phyloP scores from a whole-genome alignment of 2,888 invertebrate genomes.

The Ariolimax columbianus region DNA sequence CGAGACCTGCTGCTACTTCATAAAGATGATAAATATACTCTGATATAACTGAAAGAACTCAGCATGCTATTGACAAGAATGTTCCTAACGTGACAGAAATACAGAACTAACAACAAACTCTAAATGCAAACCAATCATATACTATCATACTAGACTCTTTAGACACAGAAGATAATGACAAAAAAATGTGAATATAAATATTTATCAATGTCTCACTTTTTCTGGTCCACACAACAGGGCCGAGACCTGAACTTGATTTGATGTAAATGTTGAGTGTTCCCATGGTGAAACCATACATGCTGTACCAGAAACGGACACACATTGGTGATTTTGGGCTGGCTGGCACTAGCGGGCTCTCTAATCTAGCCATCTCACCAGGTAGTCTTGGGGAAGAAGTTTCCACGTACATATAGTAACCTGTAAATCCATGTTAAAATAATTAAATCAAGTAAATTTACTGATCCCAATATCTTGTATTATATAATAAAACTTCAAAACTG shows the following conservation, averaged over 20 bases:
- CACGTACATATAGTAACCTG: constrained; percentile 70
- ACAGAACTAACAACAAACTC: no score
- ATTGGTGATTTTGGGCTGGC: constrained; percentile 59
- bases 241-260: constrained; percentile 18
- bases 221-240: constrained; percentile 60
- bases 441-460: neutral
- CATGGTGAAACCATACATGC: constrained; percentile 66
- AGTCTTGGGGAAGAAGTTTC: constrained; percentile 64
- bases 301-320: constrained; percentile 73
- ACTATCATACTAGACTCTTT: no score
- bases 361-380: constrained; percentile 63
- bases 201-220: constrained; percentile 22
- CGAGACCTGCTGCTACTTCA: no score
- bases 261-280: constrained; percentile 67
- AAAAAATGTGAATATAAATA: neutral
- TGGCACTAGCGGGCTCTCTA: constrained; percentile 61
- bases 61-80: no score
- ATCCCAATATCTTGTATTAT: neutral
- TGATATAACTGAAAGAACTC: no score
- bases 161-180: neutral
- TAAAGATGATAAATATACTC: no score
- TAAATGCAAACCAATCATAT: no score
- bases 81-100: no score
- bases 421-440: neutral
- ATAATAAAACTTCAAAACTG: neutral